Evolutionary conservation across 2,113 vertebrate species (phyloP), one percentile per base, ranked within the genome.

Genomic region (Sinosuthora webbiana): DNA sequence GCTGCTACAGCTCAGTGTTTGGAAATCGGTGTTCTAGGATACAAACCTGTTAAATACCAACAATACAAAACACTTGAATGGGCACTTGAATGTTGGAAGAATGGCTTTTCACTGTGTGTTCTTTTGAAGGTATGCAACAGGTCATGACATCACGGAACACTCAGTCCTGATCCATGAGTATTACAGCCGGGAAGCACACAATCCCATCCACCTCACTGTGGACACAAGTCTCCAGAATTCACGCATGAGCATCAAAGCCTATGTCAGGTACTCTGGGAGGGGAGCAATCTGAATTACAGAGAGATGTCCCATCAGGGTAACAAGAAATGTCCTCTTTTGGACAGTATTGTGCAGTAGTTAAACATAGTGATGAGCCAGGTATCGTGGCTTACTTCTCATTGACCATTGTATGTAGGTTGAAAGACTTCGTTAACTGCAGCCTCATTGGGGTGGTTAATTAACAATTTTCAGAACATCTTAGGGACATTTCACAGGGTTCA

Each of bases 121-220:
- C 59, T 83, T 83, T 84, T 59, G 35, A 95, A 99, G 99, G 99
- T 99, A 99, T 6, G 99, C 99, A 57, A 99, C 99, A 11, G 99
- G 99, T 59, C 99, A 99, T 9, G 99, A 99, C 97, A 99, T 99
- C 98, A 99, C 99, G 7, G 99, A 99, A 42, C 99, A 99, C 93
- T 99, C 99, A 0, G 99, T 99, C 88, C 98, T 99, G 83, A 99
- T 99, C 88, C 99, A 99, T 0, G 99, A 99, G 96, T 99, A 99
- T 76, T 99, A 99, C 98, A 99, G 99, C 96, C 98, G 99, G 4
- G 99, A 99, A 95, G 99, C 99, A 4, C 98, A 98, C 81, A 99
- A 99, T 95, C 99, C 99, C 57, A 99, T 99, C 47, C 99, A 99
- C 94, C 98, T 99, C 94, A 99, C 99, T 0, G 98, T 98, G 94